Evolutionary conservation across 2,888 invertebrate genomes (phyloP).

Genomic region (Trissoscelio sp.): DNA sequence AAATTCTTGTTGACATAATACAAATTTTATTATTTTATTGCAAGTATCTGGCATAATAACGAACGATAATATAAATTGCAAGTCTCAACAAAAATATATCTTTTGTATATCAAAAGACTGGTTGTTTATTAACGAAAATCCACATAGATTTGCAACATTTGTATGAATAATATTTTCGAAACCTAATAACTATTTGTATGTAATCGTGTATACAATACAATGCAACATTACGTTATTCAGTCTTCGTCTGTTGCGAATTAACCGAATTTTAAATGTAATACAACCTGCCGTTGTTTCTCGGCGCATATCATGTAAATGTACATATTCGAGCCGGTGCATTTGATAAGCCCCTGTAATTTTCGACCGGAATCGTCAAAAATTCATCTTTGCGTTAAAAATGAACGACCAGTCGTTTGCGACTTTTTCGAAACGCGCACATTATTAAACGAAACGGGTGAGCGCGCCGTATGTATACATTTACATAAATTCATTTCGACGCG

Average conservation of each 20-base stretch:
- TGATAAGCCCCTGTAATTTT: neutral
- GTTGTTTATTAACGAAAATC: neutral
- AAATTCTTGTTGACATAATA: too few species aligned
- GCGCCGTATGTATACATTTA: constrained; percentile 22
- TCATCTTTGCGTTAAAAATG: neutral
- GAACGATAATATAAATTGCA: neutral
- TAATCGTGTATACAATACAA: too few species aligned
- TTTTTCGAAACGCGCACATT: neutral
- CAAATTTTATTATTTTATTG: neutral
- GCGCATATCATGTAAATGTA: neutral
- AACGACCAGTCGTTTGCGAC: neutral
- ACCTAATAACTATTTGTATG: neutral
- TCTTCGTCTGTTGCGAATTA: neutral
- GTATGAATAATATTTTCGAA: neutral
- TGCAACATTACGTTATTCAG: neutral
- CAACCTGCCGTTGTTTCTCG: neutral
- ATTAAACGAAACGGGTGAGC: neutral
- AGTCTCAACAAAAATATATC: neutral
- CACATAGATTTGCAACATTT: neutral
- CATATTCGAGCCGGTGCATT: neutral
- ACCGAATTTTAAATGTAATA: neutral
- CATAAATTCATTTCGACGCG: constrained; percentile 26
- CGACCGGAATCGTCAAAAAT: neutral
- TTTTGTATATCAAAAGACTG: neutral
- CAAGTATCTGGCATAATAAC: neutral